A percentile compares a stretch with the other conserved stretches of the same genome.
These are phyloP conservation scores for Chrysochloris asiatica DNA, from an alignment of 2,113 vertebrate species.

Conservation along the genomic window DNA sequence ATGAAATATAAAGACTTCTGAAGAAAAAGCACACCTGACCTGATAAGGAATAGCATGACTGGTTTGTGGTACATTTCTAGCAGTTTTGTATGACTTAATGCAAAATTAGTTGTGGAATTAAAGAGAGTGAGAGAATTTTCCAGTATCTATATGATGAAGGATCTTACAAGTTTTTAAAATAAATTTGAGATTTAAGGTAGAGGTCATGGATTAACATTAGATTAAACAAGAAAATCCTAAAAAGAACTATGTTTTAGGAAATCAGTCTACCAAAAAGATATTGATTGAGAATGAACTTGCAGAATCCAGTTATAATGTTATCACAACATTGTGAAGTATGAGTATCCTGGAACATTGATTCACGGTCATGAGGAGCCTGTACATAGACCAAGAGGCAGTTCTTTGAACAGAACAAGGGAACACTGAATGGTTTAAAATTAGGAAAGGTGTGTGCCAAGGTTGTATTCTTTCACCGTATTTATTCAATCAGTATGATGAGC, in stretches of 20 bases:
- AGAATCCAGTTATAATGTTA: constrained; percentile 5
- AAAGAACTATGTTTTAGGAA: not conserved
- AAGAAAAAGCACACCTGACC: too few relatives aligned
- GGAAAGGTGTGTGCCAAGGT: too few relatives aligned
- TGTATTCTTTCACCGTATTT: too few relatives aligned
- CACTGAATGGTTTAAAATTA: too few relatives aligned
- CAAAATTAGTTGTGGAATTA: not conserved
- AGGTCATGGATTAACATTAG: not conserved
- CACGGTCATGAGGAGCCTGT: too few relatives aligned
- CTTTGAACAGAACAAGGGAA: too few relatives aligned
- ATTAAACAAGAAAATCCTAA: not conserved
- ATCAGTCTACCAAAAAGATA: not conserved
- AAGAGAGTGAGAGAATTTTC: not conserved
- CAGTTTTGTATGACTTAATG: not conserved
- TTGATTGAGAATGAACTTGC: not conserved
- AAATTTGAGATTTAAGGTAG: constrained; percentile 21
- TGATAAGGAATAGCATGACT: not conserved
- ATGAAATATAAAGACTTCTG: not conserved
- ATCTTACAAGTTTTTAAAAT: not conserved
- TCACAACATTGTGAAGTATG: too few relatives aligned
- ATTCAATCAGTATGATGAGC: too few relatives aligned
- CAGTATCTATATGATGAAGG: not conserved
- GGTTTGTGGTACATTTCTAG: not conserved
- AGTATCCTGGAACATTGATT: not conserved
- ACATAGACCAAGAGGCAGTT: too few relatives aligned